These are phyloP conservation scores for Andricus grossulariae DNA, from an alignment of 1,140 invertebrate species.

Conservation along the genomic window DNA sequence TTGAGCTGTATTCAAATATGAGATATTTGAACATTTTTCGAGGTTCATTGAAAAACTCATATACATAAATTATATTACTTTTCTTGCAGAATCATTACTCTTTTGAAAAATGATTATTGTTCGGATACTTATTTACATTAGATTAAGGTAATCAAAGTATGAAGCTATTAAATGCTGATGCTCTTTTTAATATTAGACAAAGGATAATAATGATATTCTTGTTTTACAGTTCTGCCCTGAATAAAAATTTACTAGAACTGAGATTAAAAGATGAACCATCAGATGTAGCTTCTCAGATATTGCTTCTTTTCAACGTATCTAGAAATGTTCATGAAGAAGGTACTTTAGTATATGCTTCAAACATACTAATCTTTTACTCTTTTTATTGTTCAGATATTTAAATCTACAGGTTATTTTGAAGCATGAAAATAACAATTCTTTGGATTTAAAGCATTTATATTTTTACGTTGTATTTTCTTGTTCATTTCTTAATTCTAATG, in stretches of 20 bases:
- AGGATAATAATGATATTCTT: constrained; percentile 31
- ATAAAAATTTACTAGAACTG: constrained; percentile 84
- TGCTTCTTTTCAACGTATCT: constrained; percentile 86
- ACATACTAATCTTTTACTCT: constrained; percentile 86
- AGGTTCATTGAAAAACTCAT: too few relatives aligned
- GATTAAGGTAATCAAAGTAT: constrained; percentile 78
- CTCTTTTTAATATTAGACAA: not conserved
- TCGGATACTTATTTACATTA: constrained; percentile 90
- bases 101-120: constrained; percentile 49
- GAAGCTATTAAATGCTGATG: not conserved
- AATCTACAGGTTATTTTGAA: constrained; percentile 80
- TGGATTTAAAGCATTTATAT: too few relatives aligned
- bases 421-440: too few relatives aligned
- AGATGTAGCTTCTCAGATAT: constrained; percentile 83
- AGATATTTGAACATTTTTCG: too few relatives aligned
- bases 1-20: too few relatives aligned
- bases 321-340: constrained; percentile 83
- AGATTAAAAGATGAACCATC: constrained; percentile 82
- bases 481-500: not conserved
- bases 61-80: too few relatives aligned
- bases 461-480: not conserved
- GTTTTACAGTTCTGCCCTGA: constrained; percentile 81
- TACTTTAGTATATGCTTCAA: constrained; percentile 88
- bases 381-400: constrained; percentile 71
- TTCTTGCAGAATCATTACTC: too few relatives aligned